phyloP scores from a whole-genome alignment of 23 tunicate species.

The Ciona savignyi region DNA sequence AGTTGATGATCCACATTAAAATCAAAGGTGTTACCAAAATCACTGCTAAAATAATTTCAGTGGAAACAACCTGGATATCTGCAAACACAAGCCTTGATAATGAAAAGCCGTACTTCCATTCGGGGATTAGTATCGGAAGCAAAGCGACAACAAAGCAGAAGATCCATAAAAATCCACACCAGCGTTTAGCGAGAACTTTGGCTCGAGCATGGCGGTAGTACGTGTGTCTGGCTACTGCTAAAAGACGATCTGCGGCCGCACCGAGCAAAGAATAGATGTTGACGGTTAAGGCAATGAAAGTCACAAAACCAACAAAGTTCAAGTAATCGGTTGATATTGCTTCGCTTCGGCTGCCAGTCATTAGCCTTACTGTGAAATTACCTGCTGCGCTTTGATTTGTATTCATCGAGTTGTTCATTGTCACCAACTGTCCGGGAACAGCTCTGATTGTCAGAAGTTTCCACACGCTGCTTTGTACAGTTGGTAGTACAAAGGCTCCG shows the following conservation, averaged over 20 bases:
- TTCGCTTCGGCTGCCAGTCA: too few species aligned
- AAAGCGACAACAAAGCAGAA: background rate
- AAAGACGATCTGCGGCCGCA: background rate
- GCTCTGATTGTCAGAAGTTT: too few species aligned
- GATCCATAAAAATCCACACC: background rate
- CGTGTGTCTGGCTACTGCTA: background rate
- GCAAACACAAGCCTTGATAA: background rate
- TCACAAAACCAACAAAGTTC: constrained; percentile 5
- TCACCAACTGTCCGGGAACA: too few species aligned
- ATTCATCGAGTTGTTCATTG: too few species aligned
- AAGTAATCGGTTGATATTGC: too few species aligned
- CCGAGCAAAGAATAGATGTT: background rate
- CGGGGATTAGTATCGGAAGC: background rate
- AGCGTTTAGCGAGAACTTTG: background rate
- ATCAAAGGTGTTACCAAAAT: background rate
- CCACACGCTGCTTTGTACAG: too few species aligned
- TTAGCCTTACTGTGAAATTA: too few species aligned
- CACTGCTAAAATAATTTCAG: background rate
- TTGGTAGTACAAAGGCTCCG: too few species aligned
- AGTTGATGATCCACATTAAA: background rate
- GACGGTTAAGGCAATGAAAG: background rate
- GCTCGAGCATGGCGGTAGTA: constrained; percentile 6
- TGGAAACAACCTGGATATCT: background rate
- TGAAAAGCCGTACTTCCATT: background rate
- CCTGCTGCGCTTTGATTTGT: too few species aligned